Evolutionary conservation across 2,888 invertebrate genomes (phyloP).

Genomic region (Prenolepis imparis): DNA sequence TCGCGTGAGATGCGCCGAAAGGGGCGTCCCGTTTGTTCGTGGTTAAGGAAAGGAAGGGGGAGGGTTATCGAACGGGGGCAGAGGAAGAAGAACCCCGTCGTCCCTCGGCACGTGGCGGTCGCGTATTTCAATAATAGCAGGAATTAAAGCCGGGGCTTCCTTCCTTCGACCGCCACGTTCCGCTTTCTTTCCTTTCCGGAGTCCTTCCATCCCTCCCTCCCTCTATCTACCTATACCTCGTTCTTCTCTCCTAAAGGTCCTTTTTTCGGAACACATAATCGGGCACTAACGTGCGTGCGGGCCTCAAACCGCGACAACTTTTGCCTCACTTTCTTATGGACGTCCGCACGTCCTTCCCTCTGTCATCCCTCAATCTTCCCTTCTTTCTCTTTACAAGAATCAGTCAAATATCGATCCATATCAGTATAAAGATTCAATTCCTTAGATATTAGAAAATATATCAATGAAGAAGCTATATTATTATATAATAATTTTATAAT

Average conservation of each 20-base stretch:
- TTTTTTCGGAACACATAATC: constrained; percentile 70
- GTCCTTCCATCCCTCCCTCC: constrained; percentile 3
- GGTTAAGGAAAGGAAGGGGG: constrained; percentile 13
- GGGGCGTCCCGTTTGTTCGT: constrained; percentile 44
- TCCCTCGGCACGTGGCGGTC: constrained; percentile 76
- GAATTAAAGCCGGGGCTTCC: constrained; percentile 78
- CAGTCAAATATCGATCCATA: background rate
- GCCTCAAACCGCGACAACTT: constrained; percentile 72
- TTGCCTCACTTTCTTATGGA: constrained; percentile 66
- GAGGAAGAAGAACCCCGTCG: constrained; percentile 58
- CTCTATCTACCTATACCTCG: background rate
- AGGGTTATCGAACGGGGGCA: constrained; percentile 47
- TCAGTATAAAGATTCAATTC: background rate
- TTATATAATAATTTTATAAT: background rate
- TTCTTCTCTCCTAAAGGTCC: constrained; percentile 46
- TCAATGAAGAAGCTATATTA: background rate
- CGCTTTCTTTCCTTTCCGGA: constrained; percentile 69
- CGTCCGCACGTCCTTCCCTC: constrained; percentile 46
- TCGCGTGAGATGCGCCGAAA: constrained; percentile 63
- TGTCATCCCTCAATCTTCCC: constrained; percentile 10
- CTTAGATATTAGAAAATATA: background rate
- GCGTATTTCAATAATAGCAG: constrained; percentile 81
- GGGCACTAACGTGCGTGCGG: constrained; percentile 62
- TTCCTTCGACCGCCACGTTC: constrained; percentile 63
- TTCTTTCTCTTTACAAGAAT: constrained; percentile 43